Evolutionary conservation across 2,888 invertebrate species (phyloP).

Genomic region (Eristalinus sepulchralis): DNA sequence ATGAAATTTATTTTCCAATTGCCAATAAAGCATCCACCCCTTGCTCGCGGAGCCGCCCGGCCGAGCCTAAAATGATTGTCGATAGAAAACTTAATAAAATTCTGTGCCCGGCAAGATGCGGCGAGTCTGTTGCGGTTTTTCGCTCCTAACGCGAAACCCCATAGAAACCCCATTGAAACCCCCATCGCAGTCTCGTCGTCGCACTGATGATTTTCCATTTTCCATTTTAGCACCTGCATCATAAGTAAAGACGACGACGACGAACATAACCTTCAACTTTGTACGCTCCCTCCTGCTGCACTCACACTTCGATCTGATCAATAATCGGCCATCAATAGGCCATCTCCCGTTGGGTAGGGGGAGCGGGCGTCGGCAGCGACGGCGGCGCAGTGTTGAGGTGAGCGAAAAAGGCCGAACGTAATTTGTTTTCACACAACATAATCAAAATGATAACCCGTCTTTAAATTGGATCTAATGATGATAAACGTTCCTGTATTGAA

Average conservation of each 20-base stretch:
- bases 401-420: conserved; percentile 78
- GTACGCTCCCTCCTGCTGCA: conserved; percentile 17
- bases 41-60: neutral
- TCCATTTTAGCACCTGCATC: conserved; percentile 62
- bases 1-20: conserved; percentile 60
- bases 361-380: neutral
- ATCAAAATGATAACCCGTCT: conserved; percentile 81
- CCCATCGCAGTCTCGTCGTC: too few relatives aligned
- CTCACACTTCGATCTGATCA: conserved; percentile 32
- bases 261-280: conserved; percentile 67
- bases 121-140: conserved; percentile 51
- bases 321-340: conserved; percentile 57
- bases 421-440: conserved; percentile 81
- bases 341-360: neutral
- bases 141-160: neutral
- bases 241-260: conserved; percentile 31
- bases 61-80: neutral
- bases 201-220: conserved; percentile 29
- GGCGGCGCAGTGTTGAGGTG: conserved; percentile 37
- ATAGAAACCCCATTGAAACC: neutral
- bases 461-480: conserved; percentile 81
- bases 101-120: conserved; percentile 20
- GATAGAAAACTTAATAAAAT: conserved; percentile 57
- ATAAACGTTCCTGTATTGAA: conserved; percentile 78
- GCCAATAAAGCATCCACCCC: conserved; percentile 9